Base-by-base conservation (phyloP, 2,113 vertebrate species). In the Poeciliopsis turrubarensis region DNA sequence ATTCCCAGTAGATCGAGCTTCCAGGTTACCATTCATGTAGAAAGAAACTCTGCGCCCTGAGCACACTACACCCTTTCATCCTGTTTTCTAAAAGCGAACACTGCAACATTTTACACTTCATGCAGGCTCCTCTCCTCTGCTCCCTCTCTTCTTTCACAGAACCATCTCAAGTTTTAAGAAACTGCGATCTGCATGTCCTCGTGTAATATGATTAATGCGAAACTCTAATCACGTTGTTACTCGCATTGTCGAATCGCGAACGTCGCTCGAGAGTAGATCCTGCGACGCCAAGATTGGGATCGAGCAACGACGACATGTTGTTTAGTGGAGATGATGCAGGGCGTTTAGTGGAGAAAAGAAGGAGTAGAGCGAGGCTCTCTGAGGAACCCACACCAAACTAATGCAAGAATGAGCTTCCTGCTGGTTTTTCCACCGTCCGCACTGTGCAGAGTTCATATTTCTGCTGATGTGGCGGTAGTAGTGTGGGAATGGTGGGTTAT, bases 11-110 rank as follows among this genome's bases (percentile, higher is more conserved):
- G 70, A 79, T 68, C 25, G 5, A 76, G 84, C 80, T 85, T 87
- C 80, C 85, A 91, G 79, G 75, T 83, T 75, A 73, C 64, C 68
- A 77, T 81, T 88, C 84, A 86, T 80, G 62, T 68, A 78, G 70
- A 87, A 71, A 81, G 19, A 83, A 65, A 68, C 79, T 61, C 54
- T 64, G 60, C 60, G 65, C 69, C 34, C n/a, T 1, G 7, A 31
- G 81, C 65, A 77, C 60, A 60, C 66, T 72, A n/a, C 54, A 32
- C 70, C 64, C 69, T 68, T 65, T 83, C 47, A 70, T 72, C 34
- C 65, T 3, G 17, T 61, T 76, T 61, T 13, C 32, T 69, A 31
- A 31, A 17, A 11, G 27, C 34, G 54, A 29, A 60, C 67, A 65
- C 39, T 47, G 37, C 12, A 75, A 47, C 14, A 11, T 68, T 61